Evolutionary conservation across 2,797 vertebrate species (phyloP).

Genomic region (Coregonus suidteri): DNA sequence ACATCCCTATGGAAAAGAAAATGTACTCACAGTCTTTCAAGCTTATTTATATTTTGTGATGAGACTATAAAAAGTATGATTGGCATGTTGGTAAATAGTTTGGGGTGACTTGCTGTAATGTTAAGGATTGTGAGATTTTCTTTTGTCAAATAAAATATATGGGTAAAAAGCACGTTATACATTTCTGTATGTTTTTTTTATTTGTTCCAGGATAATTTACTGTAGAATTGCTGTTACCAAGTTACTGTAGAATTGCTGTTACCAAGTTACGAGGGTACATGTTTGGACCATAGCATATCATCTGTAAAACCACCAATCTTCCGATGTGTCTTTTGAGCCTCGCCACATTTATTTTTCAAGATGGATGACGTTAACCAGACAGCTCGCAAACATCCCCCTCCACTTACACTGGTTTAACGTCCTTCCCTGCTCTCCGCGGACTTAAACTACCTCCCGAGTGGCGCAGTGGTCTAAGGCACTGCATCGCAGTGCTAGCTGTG

Average conservation of each 20-base stretch:
- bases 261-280: slow-evolving; percentile 55
- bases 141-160: neutral
- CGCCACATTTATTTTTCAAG: slow-evolving; percentile 40
- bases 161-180: neutral
- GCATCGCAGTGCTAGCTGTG: no score
- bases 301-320: slow-evolving; percentile 57
- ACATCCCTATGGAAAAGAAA: slow-evolving; percentile 57
- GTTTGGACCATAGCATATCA: slow-evolving; percentile 33
- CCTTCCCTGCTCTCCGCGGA: slow-evolving; percentile 35
- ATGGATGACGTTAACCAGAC: slow-evolving; percentile 55
- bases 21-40: slow-evolving; percentile 65
- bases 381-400: slow-evolving; percentile 41
- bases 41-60: slow-evolving; percentile 68
- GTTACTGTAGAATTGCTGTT: slow-evolving; percentile 21
- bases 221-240: slow-evolving; percentile 70
- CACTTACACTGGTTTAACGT: slow-evolving; percentile 10
- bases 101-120: slow-evolving; percentile 40
- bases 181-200: slow-evolving; percentile 19
- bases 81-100: slow-evolving; percentile 62
- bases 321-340: slow-evolving; percentile 43
- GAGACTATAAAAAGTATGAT: slow-evolving; percentile 67
- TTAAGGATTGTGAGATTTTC: neutral
- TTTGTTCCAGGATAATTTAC: slow-evolving; percentile 38
- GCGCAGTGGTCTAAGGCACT: no score
- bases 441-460: no score